Conservation (phyloP, 2,113 vertebrate species). For the Cryptomyrus ogoouensis region DNA sequence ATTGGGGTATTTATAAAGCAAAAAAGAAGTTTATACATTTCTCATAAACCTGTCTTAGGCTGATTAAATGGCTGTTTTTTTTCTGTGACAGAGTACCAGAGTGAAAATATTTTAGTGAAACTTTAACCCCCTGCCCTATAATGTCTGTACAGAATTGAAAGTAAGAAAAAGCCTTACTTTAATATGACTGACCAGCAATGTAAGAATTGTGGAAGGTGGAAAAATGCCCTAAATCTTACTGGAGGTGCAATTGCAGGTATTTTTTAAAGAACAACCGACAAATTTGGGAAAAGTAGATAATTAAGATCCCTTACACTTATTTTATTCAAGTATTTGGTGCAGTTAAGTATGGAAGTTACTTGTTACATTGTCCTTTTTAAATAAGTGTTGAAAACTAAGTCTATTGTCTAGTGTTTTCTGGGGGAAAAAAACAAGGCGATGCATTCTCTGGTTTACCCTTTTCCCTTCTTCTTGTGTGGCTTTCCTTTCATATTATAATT, state of each 20-base stretch:
- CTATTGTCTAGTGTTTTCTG: neutral
- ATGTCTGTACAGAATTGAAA: too few relatives aligned
- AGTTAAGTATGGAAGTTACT: neutral
- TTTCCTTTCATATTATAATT: neutral
- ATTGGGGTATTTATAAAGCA: too few relatives aligned
- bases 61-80: too few relatives aligned
- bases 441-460: neutral
- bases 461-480: neutral
- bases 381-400: neutral
- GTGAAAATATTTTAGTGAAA: too few relatives aligned
- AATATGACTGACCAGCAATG: too few relatives aligned
- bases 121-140: too few relatives aligned
- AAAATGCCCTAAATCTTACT: neutral
- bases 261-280: neutral
- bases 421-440: neutral
- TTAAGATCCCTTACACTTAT: neutral
- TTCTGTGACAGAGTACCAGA: too few relatives aligned
- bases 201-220: too few relatives aligned
- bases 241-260: neutral
- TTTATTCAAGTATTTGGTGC: neutral
- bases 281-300: neutral
- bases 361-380: neutral
- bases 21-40: too few relatives aligned
- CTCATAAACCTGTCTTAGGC: too few relatives aligned
- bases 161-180: too few relatives aligned